A percentile compares a stretch with the other conserved stretches of the same genome.
Conservation (phyloP, 1,140 invertebrate genomes). For the Tyrophagus putrescentiae region DNA sequence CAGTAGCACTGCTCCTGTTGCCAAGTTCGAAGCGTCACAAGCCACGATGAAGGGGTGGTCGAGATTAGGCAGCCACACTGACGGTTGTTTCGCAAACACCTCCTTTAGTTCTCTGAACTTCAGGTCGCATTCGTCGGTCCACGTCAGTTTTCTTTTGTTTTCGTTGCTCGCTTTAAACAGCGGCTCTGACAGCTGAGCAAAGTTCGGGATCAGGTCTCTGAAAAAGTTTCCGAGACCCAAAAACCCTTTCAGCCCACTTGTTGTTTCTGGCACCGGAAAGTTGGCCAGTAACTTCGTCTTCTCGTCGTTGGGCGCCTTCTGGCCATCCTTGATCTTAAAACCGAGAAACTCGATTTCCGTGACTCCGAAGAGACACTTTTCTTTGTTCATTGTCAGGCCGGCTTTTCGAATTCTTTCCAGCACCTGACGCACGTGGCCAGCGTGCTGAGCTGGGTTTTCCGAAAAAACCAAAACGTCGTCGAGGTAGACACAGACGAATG, state of each 20-base stretch:
- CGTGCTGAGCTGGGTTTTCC: slow-evolving; percentile 18
- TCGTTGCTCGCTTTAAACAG: slow-evolving; percentile 25
- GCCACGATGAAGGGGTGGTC: slow-evolving; percentile 22
- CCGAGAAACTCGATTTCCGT: slow-evolving; percentile 20
- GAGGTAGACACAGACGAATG: slow-evolving; percentile 15
- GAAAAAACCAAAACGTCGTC: slow-evolving; percentile 22
- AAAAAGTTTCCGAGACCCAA: slow-evolving; percentile 20
- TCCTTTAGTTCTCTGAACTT: slow-evolving; percentile 34
- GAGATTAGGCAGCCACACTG: slow-evolving; percentile 12
- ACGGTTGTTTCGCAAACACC: slow-evolving; percentile 25
- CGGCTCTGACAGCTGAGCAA: slow-evolving; percentile 21
- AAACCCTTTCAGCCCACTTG: slow-evolving; percentile 9
- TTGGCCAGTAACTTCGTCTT: slow-evolving; percentile 14
- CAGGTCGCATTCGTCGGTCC: slow-evolving; percentile 19
- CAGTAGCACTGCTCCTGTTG: slow-evolving; percentile 21
- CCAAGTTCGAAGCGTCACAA: slow-evolving; percentile 22
- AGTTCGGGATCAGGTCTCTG: slow-evolving; percentile 16
- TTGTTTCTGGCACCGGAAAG: slow-evolving; percentile 12
- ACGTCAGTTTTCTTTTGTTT: slow-evolving; percentile 19
- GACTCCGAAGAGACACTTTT: slow-evolving; percentile 25
- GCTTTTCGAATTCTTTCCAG: neutral
- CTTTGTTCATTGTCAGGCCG: slow-evolving; percentile 21
- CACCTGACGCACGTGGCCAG: neutral
- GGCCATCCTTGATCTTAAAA: neutral
- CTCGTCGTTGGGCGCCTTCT: neutral